A percentile compares a stretch with the other conserved stretches of the same genome.
phyloP scores from a whole-genome alignment of 2,888 invertebrate species.

The Drosophila multiciliata region DNA sequence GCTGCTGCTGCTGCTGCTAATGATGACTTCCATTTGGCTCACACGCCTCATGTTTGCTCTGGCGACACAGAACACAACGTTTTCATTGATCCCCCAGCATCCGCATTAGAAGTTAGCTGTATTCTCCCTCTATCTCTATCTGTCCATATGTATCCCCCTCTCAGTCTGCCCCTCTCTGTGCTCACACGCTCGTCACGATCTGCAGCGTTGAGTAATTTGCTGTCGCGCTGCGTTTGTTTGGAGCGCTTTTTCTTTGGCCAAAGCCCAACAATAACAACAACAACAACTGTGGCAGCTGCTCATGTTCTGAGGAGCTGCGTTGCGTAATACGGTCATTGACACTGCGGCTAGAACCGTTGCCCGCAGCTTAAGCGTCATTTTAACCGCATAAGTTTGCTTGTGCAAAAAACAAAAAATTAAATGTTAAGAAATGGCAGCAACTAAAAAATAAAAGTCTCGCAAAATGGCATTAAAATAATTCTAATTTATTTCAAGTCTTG shows the following conservation, averaged over 20 bases:
- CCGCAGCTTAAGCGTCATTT: constrained; percentile 46
- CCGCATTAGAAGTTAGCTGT: constrained; percentile 51
- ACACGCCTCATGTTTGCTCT: constrained; percentile 28
- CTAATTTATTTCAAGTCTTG: background rate
- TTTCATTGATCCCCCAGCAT: constrained; percentile 61
- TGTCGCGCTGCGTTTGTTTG: constrained; percentile 61
- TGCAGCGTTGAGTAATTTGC: constrained; percentile 69
- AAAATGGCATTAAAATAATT: constrained; percentile 27
- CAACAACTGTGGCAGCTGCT: constrained; percentile 25
- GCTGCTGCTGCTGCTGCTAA: background rate
- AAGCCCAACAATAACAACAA: constrained; percentile 17
- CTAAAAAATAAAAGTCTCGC: constrained; percentile 21
- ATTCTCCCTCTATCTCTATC: constrained; percentile 26
- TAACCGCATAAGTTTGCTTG: constrained; percentile 25
- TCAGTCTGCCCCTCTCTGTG: constrained; percentile 1
- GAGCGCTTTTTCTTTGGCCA: constrained; percentile 27
- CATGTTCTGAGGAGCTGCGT: constrained; percentile 61
- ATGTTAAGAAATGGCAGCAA: constrained; percentile 9
- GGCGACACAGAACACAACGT: constrained; percentile 43
- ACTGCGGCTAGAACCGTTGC: constrained; percentile 48
- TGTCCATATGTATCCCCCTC: background rate
- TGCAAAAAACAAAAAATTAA: constrained; percentile 33
- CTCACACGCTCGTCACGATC: constrained; percentile 63
- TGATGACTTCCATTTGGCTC: constrained; percentile 37
- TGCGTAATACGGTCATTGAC: constrained; percentile 83